phyloP scores from a whole-genome alignment of 2,113 vertebrate genomes.

The Gallinago media region DNA sequence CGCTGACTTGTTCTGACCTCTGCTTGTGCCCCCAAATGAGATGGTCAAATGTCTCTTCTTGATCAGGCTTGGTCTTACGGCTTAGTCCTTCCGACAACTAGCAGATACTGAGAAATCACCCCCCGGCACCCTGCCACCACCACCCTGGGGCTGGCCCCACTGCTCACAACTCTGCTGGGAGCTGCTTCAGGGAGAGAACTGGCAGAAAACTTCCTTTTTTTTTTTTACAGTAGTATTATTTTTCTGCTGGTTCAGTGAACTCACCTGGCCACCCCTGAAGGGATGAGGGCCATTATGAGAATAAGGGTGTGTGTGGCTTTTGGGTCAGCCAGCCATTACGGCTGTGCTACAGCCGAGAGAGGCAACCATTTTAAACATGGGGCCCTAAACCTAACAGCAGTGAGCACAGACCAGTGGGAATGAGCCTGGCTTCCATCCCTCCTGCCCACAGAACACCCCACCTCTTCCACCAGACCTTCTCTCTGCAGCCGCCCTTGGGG shows the following conservation, averaged over 20 bases:
- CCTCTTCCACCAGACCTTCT: fast-evolving
- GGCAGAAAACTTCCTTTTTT: background rate
- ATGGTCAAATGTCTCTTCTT: background rate
- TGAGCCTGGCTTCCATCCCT: background rate
- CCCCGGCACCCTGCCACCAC: fast-evolving
- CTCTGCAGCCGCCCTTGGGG: background rate
- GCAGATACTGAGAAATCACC: background rate
- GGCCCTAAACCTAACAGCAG: background rate
- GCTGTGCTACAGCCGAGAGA: background rate
- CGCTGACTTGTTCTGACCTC: background rate
- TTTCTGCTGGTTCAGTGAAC: background rate
- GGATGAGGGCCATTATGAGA: background rate
- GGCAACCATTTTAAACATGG: background rate
- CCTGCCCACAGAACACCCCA: background rate
- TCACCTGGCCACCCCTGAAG: background rate
- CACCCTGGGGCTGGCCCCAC: background rate
- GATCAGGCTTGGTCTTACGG: background rate
- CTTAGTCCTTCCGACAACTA: background rate
- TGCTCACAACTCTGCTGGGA: fast-evolving
- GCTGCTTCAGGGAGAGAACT: background rate
- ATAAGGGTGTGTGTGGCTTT: background rate
- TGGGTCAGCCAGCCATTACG: background rate
- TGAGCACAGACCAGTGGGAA: background rate
- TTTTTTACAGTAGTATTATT: background rate
- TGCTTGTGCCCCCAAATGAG: background rate